phyloP scores from a whole-genome alignment of 2,888 invertebrate species.

The Mythimna ferrago region DNA sequence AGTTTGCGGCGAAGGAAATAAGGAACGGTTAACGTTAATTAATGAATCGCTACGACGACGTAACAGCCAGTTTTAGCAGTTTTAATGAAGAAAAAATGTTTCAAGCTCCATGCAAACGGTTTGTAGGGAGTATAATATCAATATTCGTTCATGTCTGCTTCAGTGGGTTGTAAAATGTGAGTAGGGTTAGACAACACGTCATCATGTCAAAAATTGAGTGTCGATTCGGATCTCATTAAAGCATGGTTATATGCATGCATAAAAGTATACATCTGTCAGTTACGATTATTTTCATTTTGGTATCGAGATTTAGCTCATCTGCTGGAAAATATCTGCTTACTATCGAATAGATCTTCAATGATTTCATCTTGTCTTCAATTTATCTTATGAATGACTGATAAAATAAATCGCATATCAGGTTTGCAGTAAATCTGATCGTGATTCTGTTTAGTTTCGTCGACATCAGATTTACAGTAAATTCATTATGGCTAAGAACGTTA shows the following conservation, averaged over 20 bases:
- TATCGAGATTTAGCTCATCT: conserved; percentile 19
- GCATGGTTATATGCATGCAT: conserved; percentile 57
- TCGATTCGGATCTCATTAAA: conserved; percentile 67
- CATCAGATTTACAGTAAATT: not conserved
- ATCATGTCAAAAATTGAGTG: conserved; percentile 68
- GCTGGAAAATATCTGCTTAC: conserved; percentile 9
- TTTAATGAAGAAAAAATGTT: conserved; percentile 39
- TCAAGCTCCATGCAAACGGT: conserved; percentile 35
- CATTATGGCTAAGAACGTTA: not conserved
- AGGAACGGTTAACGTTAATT: conserved; percentile 49
- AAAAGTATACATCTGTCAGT: conserved; percentile 41
- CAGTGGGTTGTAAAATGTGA: conserved; percentile 76
- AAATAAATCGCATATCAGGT: conserved; percentile 15
- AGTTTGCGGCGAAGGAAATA: conserved; percentile 45
- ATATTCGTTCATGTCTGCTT: conserved; percentile 65
- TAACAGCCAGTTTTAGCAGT: conserved; percentile 31
- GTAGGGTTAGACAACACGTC: conserved; percentile 78
- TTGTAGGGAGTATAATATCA: conserved; percentile 56
- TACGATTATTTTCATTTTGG: conserved; percentile 28
- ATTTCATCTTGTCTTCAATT: conserved; percentile 11
- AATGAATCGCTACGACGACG: conserved; percentile 43
- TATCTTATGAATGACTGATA: not conserved
- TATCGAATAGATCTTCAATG: not conserved
- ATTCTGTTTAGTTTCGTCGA: conserved; percentile 7
- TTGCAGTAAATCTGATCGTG: conserved; percentile 1